Percentiles rank a stretch among this genome's conserved stretches.
Evolutionary conservation across 2,113 vertebrate genomes (phyloP).

Genomic region (Cheilinus undulatus): DNA sequence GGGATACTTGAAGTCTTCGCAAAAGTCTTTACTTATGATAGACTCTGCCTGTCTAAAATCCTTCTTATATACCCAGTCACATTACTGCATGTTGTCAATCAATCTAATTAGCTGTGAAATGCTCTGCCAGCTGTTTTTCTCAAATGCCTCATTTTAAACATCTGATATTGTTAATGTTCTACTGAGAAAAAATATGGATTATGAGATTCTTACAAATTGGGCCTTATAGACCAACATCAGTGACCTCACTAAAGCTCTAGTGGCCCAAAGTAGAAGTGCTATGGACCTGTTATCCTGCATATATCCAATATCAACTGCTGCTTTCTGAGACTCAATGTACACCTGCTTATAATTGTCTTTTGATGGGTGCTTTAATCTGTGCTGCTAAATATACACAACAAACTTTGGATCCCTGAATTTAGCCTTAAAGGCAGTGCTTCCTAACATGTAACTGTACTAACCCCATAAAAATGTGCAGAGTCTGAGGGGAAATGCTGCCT

Average conservation of each 20-base stretch:
- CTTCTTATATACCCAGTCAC: too few species aligned
- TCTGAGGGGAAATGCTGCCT: background rate
- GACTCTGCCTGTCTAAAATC: too few species aligned
- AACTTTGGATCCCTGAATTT: background rate
- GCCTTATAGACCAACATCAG: background rate
- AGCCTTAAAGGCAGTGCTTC: background rate
- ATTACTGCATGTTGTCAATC: too few species aligned
- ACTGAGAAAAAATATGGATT: too few species aligned
- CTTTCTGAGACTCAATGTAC: background rate
- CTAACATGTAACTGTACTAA: background rate
- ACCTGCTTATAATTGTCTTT: background rate
- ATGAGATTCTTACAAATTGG: too few species aligned
- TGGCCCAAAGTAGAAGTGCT: slow-evolving; percentile 1
- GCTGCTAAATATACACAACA: background rate
- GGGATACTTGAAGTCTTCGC: too few species aligned
- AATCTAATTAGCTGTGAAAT: too few species aligned
- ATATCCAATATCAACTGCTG: background rate
- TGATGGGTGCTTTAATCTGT: background rate
- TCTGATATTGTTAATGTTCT: too few species aligned
- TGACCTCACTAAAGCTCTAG: slow-evolving; percentile 8
- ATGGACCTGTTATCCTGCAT: background rate
- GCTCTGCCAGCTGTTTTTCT: too few species aligned
- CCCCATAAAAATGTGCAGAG: background rate
- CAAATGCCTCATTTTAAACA: too few species aligned
- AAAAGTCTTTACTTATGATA: too few species aligned